Evolutionary conservation across 2,113 vertebrate genomes (phyloP).

Genomic region (Alligator sinensis): DNA sequence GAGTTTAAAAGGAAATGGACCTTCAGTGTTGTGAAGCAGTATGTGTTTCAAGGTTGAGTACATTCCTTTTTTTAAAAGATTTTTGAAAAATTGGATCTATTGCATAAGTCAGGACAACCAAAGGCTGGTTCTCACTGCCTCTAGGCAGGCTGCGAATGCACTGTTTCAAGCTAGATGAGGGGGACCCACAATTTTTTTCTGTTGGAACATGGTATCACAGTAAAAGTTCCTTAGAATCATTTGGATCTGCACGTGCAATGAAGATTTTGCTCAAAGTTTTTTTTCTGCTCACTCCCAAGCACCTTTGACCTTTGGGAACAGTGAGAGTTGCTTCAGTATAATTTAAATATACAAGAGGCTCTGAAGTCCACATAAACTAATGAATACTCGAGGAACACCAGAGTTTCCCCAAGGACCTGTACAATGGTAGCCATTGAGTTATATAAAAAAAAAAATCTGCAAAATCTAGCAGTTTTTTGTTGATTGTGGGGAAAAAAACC

Average conservation of each 20-base stretch:
- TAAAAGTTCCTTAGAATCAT: constrained; percentile 49
- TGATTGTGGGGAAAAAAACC: constrained; percentile 11
- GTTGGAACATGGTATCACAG: constrained; percentile 45
- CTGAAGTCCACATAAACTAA: constrained; percentile 73
- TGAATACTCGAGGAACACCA: constrained; percentile 48
- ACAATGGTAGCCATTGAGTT: constrained; percentile 61
- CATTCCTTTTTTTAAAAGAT: too few relatives aligned
- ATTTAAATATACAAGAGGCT: constrained; percentile 61
- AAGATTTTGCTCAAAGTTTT: constrained; percentile 35
- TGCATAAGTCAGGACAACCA: too few relatives aligned
- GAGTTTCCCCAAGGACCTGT: constrained; percentile 38
- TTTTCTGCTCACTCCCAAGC: constrained; percentile 60
- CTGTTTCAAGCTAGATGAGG: constrained; percentile 41
- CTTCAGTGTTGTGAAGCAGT: background rate
- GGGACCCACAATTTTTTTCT: constrained; percentile 35
- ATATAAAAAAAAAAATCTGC: constrained; percentile 50
- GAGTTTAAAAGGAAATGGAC: constrained; percentile 33
- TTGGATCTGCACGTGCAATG: constrained; percentile 37
- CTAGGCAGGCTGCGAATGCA: too few relatives aligned
- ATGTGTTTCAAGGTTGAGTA: too few relatives aligned
- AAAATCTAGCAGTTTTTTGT: too few relatives aligned
- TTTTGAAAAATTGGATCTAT: too few relatives aligned
- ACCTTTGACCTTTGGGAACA: constrained; percentile 58
- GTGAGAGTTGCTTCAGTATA: constrained; percentile 67
- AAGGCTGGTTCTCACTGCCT: too few relatives aligned